phyloP scores from a whole-genome alignment of 2,888 invertebrate genomes.

The Onthophagus sagittarius region DNA sequence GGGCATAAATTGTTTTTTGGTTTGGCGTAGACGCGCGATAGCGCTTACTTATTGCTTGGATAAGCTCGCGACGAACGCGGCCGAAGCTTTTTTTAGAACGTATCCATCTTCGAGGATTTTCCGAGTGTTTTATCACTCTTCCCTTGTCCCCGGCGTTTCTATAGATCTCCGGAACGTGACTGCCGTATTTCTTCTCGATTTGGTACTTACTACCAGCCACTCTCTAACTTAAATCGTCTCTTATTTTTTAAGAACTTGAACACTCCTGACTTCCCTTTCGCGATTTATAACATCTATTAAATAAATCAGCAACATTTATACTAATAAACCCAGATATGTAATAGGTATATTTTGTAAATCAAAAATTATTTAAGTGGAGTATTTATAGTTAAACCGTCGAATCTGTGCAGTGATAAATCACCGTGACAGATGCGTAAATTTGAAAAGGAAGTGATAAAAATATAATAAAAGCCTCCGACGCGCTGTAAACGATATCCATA shows the following conservation, averaged over 20 bases:
- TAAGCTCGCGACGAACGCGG: not conserved
- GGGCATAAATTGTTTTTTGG: not conserved
- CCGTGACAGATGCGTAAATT: too few relatives aligned
- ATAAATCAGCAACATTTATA: not conserved
- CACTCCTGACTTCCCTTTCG: not conserved
- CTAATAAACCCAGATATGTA: too few relatives aligned
- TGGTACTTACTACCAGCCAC: not conserved
- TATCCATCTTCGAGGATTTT: conserved; percentile 6
- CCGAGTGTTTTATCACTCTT: conserved; percentile 9
- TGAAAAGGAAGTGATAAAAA: too few relatives aligned
- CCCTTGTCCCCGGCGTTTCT: not conserved
- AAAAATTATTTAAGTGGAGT: too few relatives aligned
- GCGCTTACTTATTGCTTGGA: not conserved
- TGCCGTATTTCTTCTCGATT: not conserved
- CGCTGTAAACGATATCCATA: too few relatives aligned
- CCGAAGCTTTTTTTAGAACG: conserved; percentile 4
- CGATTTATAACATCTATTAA: not conserved
- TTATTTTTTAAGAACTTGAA: not conserved
- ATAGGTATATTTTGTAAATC: too few relatives aligned
- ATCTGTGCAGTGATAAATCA: too few relatives aligned
- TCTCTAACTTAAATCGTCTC: not conserved
- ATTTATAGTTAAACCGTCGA: too few relatives aligned
- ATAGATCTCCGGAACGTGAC: not conserved
- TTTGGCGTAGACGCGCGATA: not conserved
- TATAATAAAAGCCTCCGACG: too few relatives aligned